Evolutionary conservation across 92 coral and sea anemone genomes (phyloP).

Genomic region (Epizoanthus illoricatus): DNA sequence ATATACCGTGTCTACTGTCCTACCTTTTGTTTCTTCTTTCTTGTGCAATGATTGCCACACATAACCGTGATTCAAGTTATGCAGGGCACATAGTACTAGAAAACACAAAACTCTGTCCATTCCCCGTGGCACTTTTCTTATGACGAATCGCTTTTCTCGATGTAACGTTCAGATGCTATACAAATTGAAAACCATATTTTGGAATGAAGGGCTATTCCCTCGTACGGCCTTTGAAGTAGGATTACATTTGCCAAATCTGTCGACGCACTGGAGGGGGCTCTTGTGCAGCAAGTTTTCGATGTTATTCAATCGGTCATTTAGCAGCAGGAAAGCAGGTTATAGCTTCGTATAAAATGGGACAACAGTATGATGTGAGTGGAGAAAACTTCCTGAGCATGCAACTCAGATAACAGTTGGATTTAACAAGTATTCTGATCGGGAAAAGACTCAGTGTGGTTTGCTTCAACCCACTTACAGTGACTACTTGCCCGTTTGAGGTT

Average conservation of each 20-base stretch:
- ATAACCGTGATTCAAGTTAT: background rate
- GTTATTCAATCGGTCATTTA: conserved; percentile 18
- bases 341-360: background rate
- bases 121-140: background rate
- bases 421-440: background rate
- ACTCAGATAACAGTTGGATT: conserved; percentile 13
- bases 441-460: background rate
- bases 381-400: background rate
- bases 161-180: background rate
- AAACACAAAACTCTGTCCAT: conserved; percentile 1
- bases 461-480: background rate
- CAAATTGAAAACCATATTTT: background rate
- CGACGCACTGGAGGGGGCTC: conserved; percentile 18
- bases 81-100: background rate
- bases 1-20: background rate
- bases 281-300: conserved; percentile 7
- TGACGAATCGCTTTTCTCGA: background rate
- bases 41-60: conserved; percentile 10
- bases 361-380: background rate
- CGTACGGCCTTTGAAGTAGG: background rate
- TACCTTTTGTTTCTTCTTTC: conserved; percentile 7
- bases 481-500: too few species aligned
- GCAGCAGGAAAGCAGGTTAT: conserved; percentile 23
- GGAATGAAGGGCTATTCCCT: background rate
- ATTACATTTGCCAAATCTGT: conserved; percentile 17